Conservation (phyloP, 2,888 invertebrate genomes). For the Brenthis daphne region DNA sequence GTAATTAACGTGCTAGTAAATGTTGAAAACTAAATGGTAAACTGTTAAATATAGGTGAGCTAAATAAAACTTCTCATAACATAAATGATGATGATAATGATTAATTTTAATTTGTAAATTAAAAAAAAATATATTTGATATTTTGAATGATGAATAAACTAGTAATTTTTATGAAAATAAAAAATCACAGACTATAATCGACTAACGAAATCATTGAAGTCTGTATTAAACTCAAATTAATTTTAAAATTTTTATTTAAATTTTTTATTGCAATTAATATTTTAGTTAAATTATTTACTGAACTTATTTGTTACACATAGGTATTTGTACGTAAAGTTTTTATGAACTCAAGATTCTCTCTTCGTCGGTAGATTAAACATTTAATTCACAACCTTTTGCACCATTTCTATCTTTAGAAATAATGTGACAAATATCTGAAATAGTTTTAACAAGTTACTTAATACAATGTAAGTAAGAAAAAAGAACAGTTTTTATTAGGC, state of each 20-base stretch:
- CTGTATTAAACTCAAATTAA: neutral
- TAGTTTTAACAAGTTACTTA: slow-evolving; percentile 27
- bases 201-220: neutral
- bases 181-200: no score
- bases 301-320: slow-evolving; percentile 10
- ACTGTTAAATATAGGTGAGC: neutral
- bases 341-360: slow-evolving; percentile 29
- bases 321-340: slow-evolving; percentile 12
- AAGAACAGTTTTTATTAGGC: slow-evolving; percentile 5
- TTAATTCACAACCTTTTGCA: slow-evolving; percentile 48
- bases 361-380: slow-evolving; percentile 36
- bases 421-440: slow-evolving; percentile 35
- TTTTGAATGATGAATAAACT: no score
- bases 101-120: no score
- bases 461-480: slow-evolving; percentile 18
- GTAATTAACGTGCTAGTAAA: slow-evolving; percentile 16
- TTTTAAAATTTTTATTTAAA: neutral
- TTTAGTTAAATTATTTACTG: slow-evolving; percentile 8
- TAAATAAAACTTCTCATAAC: neutral
- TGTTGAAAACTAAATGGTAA: slow-evolving; percentile 13
- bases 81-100: neutral
- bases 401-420: slow-evolving; percentile 40
- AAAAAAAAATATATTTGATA: no score
- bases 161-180: no score
- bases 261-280: slow-evolving; percentile 7